phyloP scores from a whole-genome alignment of 2,113 vertebrate species.

The Corythornis madagascariensis region DNA sequence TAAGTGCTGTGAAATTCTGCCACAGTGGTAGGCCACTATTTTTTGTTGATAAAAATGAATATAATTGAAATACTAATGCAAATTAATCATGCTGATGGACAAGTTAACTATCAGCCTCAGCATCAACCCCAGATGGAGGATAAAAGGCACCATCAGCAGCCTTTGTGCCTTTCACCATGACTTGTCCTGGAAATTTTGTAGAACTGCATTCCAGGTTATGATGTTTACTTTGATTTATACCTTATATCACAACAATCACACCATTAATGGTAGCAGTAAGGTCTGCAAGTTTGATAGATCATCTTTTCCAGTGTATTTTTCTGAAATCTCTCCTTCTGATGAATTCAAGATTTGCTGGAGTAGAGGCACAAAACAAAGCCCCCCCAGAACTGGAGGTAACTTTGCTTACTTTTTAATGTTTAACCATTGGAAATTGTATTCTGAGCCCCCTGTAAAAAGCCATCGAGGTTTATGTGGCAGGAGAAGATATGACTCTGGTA shows the following conservation, averaged over 20 bases:
- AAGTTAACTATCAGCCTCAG: not conserved
- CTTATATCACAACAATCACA: not conserved
- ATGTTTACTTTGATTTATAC: not conserved
- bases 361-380: not conserved
- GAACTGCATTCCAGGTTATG: fast-evolving
- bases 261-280: not conserved
- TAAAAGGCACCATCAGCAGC: not conserved
- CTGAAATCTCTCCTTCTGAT: not conserved
- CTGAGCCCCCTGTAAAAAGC: not conserved
- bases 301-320: not conserved
- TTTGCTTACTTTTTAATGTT: too few species aligned
- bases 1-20: not conserved
- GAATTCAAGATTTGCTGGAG: not conserved
- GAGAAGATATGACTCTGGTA: not conserved
- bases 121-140: not conserved
- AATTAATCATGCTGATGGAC: not conserved
- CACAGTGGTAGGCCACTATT: not conserved
- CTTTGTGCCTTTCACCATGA: not conserved
- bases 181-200: not conserved
- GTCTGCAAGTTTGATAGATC: fast-evolving
- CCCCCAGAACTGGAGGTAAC: too few species aligned
- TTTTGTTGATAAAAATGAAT: not conserved
- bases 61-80: not conserved
- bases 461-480: not conserved
- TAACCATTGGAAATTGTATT: not conserved